Base-by-base conservation (phyloP, 2,797 vertebrate species). In the Naso thynnoides region DNA sequence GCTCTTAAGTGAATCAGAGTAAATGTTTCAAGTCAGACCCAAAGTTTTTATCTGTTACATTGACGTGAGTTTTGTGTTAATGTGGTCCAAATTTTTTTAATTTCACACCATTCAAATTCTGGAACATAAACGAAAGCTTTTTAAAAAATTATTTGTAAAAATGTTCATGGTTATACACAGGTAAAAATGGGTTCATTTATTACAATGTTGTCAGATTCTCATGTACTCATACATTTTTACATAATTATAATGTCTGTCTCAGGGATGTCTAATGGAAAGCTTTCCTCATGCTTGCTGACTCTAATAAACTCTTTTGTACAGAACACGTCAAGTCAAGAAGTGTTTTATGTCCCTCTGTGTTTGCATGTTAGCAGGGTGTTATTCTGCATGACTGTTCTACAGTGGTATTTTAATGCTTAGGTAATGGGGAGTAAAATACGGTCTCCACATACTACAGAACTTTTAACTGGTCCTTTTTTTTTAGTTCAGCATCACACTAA, bases 281-380 rank as follows among this genome's bases (percentile, higher is more conserved):
- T 15, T 52, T 6, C 31, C 5, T 41, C 18, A 16, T 3, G 11
- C 11, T n/a, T 45, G 31, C 23, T 16, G n/a, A 15, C 33, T 39
- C 29, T 18, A 50, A 69, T 69, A 58, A 58, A 50, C 19, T 24
- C 10, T 39, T 56, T 56, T 48, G 19, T 36, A 54, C 4, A 2
- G 3, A 54, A 19, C 6, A 7, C 8, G 18, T 45, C 11, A 44
- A 9, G 13, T 33, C 19, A 64, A 9, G 2, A 15, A 6, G 2
- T 6, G 1, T 47, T 44, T 21, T 54, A 26, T 52, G 26, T 52
- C 9, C 42, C 21, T 47, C 5, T 55, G 9, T 31, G 8, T 13
- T 3, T 31, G 18, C 29, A 15, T 19, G 0, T n/a, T n/a, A n/a
- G n/a, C n/a, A n/a, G n/a, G n/a, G n/a, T n/a, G n/a, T n/a, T n/a